These are phyloP conservation scores for Sebastiscus albofasciatus DNA, from an alignment of 2,797 vertebrate genomes.

Conservation along the genomic window DNA sequence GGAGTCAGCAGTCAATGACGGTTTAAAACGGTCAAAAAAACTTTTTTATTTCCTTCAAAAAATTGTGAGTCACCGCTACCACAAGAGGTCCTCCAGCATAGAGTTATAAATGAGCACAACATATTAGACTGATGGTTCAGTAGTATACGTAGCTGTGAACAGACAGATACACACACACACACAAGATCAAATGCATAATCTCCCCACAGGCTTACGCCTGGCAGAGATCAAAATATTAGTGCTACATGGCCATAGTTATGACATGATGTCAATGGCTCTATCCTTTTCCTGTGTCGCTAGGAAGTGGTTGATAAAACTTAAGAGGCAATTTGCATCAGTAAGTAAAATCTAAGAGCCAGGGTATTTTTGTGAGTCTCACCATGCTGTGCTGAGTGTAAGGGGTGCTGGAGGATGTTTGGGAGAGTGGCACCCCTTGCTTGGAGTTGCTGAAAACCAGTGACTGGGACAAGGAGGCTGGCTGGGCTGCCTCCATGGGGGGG, in stretches of 20 bases:
- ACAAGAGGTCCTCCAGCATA: too few relatives aligned
- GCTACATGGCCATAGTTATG: not conserved
- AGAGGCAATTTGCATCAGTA: not conserved
- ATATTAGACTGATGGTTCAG: too few relatives aligned
- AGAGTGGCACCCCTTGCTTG: conserved; percentile 88
- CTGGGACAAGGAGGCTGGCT: conserved; percentile 91
- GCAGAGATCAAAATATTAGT: too few relatives aligned
- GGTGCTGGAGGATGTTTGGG: conserved; percentile 87
- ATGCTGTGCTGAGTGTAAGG: conserved; percentile 94
- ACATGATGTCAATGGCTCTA: not conserved
- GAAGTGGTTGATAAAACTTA: not conserved
- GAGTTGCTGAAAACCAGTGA: conserved; percentile 98
- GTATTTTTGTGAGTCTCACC: conserved; percentile 80
- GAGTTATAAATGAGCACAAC: too few relatives aligned
- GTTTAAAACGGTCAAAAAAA: too few relatives aligned
- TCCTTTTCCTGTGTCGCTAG: not conserved
- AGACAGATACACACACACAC: too few relatives aligned
- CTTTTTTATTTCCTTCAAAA: too few relatives aligned
- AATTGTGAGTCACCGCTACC: too few relatives aligned
- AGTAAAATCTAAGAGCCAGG: not conserved
- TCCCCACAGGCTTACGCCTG: too few relatives aligned
- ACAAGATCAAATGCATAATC: too few relatives aligned
- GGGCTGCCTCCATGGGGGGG: conserved; percentile 86
- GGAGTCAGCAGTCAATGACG: too few relatives aligned
- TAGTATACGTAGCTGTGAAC: too few relatives aligned